Percentiles rank a stretch among this genome's conserved stretches.
Conservation (phyloP, 2,888 invertebrate species). For the Villa cingulata region DNA sequence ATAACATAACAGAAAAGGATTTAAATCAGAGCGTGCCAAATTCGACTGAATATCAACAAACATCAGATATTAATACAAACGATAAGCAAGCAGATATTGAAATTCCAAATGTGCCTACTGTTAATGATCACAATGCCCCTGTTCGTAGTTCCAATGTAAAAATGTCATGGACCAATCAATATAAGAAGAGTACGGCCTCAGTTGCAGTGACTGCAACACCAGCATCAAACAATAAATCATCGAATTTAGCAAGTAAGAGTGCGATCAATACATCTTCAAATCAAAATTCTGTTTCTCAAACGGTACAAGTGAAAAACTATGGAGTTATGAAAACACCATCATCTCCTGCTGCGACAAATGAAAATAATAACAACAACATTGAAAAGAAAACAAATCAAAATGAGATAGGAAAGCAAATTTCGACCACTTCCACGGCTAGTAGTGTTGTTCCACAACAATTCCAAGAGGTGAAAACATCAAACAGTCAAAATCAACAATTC, state of each 20-base stretch:
- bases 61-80: neutral
- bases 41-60: constrained; percentile 2
- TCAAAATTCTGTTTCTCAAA: constrained; percentile 34
- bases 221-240: constrained; percentile 25
- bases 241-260: constrained; percentile 4
- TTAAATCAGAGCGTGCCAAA: constrained; percentile 10
- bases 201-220: constrained; percentile 34
- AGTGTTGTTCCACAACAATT: constrained; percentile 34
- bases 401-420: constrained; percentile 37
- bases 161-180: constrained; percentile 38
- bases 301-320: constrained; percentile 29
- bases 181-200: constrained; percentile 35
- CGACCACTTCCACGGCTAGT: constrained; percentile 37
- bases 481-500: neutral
- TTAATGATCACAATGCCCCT: neutral
- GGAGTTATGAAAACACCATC: constrained; percentile 31
- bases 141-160: constrained; percentile 17
- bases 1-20: neutral
- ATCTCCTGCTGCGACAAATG: constrained; percentile 35
- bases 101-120: constrained; percentile 3
- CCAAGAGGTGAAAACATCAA: constrained; percentile 10
- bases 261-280: constrained; percentile 24
- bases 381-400: no score
- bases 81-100: neutral
- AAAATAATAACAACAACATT: neutral